Percentiles rank a stretch among this genome's conserved stretches.
Conservation (phyloP, 2,888 invertebrate genomes). For the Rhagium mordax region DNA sequence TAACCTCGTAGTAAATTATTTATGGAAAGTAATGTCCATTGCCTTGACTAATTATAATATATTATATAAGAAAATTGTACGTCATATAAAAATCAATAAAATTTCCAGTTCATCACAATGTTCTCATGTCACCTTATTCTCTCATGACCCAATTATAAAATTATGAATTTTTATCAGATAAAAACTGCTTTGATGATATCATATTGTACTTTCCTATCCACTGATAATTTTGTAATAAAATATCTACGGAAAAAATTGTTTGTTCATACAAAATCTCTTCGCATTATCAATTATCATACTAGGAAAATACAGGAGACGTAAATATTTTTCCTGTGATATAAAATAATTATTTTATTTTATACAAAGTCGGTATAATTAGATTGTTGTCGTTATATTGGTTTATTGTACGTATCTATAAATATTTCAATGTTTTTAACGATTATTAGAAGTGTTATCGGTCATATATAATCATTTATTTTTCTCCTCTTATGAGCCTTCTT, state of each 20-base stretch:
- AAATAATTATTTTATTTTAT: not conserved
- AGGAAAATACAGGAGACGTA: conserved; percentile 1
- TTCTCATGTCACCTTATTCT: conserved; percentile 5
- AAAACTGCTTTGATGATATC: conserved; percentile 18
- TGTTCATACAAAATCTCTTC: not conserved
- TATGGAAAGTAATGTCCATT: too few species aligned
- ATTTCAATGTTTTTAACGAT: conserved; percentile 2
- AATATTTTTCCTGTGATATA: not conserved
- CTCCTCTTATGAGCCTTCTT: conserved; percentile 1
- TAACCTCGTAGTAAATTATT: too few species aligned
- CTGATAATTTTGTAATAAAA: conserved; percentile 4
- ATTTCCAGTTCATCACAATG: not conserved
- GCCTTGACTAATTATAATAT: too few species aligned
- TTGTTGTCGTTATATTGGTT: not conserved
- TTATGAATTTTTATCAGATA: conserved; percentile 23
- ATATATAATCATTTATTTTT: conserved; percentile 7
- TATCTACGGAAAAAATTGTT: conserved; percentile 6
- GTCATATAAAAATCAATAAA: too few species aligned
- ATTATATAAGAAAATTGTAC: too few species aligned
- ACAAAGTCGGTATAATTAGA: conserved; percentile 10
- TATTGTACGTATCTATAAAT: conserved; percentile 6
- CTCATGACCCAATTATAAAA: conserved; percentile 19
- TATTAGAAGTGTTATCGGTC: conserved; percentile 24
- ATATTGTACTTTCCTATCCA: conserved; percentile 13
- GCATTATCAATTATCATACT: conserved; percentile 4